Evolutionary conservation across 1,140 invertebrate species (phyloP), one percentile per base, ranked within the genome.

Genomic region (Drosophila pandora): DNA sequence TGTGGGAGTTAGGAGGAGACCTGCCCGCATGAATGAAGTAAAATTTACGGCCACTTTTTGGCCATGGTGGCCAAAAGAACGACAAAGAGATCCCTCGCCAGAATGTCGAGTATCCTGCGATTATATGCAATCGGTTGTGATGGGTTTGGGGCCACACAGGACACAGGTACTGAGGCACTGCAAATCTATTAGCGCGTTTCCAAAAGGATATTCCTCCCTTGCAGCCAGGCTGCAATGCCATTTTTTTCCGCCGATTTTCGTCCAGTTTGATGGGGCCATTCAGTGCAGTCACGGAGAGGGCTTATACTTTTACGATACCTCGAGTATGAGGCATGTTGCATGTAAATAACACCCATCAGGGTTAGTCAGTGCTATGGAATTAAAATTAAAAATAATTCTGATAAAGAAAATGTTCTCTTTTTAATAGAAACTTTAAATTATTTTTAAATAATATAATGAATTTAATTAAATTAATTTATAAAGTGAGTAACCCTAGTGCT

Each of bases 1-100:
- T 65, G 13, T 54, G 21, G 23, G 55, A 22, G 65, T 49, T 61
- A 55, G 39, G 49, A 8, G 7, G 45, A 22, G 43, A 6, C 6
- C 41, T 68, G 49, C 30, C 37, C 54, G 57, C 61, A 68, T 60
- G 78, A 87, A 78, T 81, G 78, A 80, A 85, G 82, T 87, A 65
- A 78, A 85, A 87, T 87, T 87, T 87, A 87, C 82, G 78, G 62
- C 68, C 64, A 53, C 34, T 65, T 71, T 72, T 77, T 77, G 63
- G 67, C 43, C 57, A 71, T 76, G 73, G 17, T 17, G 17, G 17
- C 17, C 17, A 81, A 85, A 87, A 81, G 63, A 67, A 79, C 39
- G 75, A 75, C 61, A 57, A 58, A 79, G 64, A 41, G 17, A 12
- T 22, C 30, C 39, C 59, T 37, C 23, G 41, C 17, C 41, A 17